Base-by-base conservation (phyloP, 2,113 vertebrate species). In the Ophiodon elongatus region DNA sequence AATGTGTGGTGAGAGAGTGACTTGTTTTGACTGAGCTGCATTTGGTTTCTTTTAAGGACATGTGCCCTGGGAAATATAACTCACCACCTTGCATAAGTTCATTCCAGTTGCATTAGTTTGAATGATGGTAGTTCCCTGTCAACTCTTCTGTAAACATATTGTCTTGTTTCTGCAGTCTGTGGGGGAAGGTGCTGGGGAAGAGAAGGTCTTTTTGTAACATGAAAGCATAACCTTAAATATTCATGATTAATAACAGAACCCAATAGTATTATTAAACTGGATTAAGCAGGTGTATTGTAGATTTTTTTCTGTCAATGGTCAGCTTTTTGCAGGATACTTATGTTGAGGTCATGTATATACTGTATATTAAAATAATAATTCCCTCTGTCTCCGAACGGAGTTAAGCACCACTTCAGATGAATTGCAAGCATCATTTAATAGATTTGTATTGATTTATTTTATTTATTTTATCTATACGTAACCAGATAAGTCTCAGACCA, bases 101-200 rank as follows among this genome's bases (percentile, higher is more conserved):
- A 39, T 84, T 52, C 47, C 47, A 71, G 54, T 73, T 88, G 66
- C 23, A 74, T 86, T 82, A 47, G 33, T 75, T 69, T 73, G 72
- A 74, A 59, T 72, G 64, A 60, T 76, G 37, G 60, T 56, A 79
- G n/a, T 47, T 72, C 2, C 27, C 64, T 77, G 63, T 81, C 66
- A 78, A 45, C 70, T 70, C 62, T 43, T 72, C 56, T 77, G 69
- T 85, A 83, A 83, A 83, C 45, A 63, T 25, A 15, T 45, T 71
- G 67, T 60, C 43, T 76, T 56, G 41, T 62, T 41, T 79, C 54
- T 71, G 65, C 52, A 68, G 39, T 47, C n/a, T 60, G 71, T 29
- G 50, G 43, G 0, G 4, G 1, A 63, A 21, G 35, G 52, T 82
- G 60, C 29, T 57, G 47, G 19, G 45, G 1, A 72, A 52, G 33